phyloP scores from a whole-genome alignment of 2,113 vertebrate genomes.

The Callopanchax toddi region DNA sequence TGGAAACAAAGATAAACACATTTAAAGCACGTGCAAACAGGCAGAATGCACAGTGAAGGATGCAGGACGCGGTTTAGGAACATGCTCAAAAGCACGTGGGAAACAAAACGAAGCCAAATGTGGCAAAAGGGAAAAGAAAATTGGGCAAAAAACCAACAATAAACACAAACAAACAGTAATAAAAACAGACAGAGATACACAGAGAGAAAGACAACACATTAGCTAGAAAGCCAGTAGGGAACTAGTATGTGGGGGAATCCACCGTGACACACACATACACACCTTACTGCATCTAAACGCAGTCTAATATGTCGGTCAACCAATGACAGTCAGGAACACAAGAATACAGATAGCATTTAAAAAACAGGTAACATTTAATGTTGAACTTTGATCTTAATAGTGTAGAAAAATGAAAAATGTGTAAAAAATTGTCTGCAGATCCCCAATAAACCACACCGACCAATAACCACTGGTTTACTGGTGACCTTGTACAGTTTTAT shows the following conservation, averaged over 20 bases:
- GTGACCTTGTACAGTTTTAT: not conserved
- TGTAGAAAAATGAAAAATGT: not conserved
- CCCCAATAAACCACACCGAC: not conserved
- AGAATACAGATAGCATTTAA: constrained; percentile 4
- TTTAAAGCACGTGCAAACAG: constrained; percentile 61
- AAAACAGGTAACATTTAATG: not conserved
- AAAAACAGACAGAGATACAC: constrained; percentile 71
- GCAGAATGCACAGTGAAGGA: constrained; percentile 28
- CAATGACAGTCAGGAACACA: constrained; percentile 13
- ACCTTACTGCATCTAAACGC: constrained; percentile 27
- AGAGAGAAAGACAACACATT: constrained; percentile 81
- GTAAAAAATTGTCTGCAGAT: not conserved
- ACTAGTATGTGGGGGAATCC: constrained; percentile 66
- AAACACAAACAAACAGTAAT: constrained; percentile 64
- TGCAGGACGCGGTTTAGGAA: constrained; percentile 21
- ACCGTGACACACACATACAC: constrained; percentile 71
- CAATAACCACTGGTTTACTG: not conserved
- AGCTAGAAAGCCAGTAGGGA: constrained; percentile 73
- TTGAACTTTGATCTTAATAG: not conserved
- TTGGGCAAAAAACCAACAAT: constrained; percentile 21
- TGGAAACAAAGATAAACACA: constrained; percentile 44
- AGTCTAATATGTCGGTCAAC: constrained; percentile 9
- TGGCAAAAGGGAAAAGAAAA: constrained; percentile 15
- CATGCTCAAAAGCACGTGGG: constrained; percentile 51
- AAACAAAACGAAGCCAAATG: constrained; percentile 45